These are phyloP conservation scores for Geococcyx californianus DNA, from an alignment of 2,113 vertebrate genomes.

Conservation along the genomic window DNA sequence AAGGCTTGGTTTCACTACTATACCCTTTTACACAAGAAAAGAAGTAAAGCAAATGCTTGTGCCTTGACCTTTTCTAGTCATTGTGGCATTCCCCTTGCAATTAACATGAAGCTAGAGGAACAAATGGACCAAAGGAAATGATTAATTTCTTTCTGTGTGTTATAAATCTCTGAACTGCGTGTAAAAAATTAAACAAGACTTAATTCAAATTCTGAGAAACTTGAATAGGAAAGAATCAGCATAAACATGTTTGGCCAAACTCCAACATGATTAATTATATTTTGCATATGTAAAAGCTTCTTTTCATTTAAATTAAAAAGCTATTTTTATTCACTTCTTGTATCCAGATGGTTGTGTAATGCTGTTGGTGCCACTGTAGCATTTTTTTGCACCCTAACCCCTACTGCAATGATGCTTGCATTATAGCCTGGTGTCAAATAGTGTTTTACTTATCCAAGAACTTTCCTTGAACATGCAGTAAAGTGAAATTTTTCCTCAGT, in stretches of 20 bases:
- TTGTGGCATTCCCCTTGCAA: not conserved
- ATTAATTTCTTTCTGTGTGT: not conserved
- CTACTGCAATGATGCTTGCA: not conserved
- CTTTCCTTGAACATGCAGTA: not conserved
- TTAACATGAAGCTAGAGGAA: not conserved
- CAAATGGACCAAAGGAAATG: not conserved
- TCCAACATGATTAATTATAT: constrained; percentile 69
- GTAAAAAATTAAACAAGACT: constrained; percentile 38
- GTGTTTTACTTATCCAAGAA: not conserved
- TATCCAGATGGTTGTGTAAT: not conserved
- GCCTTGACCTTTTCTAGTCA: not conserved
- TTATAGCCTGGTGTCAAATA: not conserved
- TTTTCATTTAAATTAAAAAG: constrained; percentile 63
- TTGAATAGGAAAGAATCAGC: constrained; percentile 3
- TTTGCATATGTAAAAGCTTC: constrained; percentile 62
- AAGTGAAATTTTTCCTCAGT: not conserved
- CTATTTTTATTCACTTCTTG: constrained; percentile 54
- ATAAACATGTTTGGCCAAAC: constrained; percentile 56
- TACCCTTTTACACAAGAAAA: not conserved
- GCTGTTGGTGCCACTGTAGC: not conserved
- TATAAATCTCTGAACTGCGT: constrained; percentile 50
- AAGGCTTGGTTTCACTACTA: not conserved
- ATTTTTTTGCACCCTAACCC: not conserved
- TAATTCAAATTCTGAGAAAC: constrained; percentile 58
- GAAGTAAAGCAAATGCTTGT: not conserved